Conservation (phyloP, 2,113 vertebrate species). For the Gopherus flavomarginatus region DNA sequence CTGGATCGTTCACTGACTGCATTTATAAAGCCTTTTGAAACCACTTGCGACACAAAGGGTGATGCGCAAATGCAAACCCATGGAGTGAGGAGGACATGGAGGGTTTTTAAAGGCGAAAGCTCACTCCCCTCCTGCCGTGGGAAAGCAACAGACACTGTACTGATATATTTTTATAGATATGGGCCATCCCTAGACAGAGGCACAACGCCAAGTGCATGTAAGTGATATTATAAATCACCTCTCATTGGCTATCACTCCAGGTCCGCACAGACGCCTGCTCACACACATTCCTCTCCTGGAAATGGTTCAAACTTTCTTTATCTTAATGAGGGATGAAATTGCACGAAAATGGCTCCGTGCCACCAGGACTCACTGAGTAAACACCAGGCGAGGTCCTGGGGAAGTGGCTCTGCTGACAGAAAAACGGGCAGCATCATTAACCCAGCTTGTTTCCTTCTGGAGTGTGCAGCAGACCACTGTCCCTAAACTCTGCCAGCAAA, state of each 20-base stretch:
- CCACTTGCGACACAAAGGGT: fast-evolving
- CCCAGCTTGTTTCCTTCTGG: fast-evolving
- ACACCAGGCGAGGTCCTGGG: conserved; percentile 13
- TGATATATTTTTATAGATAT: conserved; percentile 65
- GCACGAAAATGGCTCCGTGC: conserved; percentile 23
- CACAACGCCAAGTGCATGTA: conserved; percentile 62
- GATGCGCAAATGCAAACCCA: not conserved
- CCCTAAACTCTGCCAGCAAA: not conserved
- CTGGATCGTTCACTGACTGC: not conserved
- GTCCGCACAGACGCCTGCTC: conserved; percentile 59
- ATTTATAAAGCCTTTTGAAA: not conserved
- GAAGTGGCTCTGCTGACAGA: not conserved
- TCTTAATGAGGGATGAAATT: conserved; percentile 72
- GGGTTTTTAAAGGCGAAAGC: not conserved
- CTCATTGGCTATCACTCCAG: conserved; percentile 56
- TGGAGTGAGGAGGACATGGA: fast-evolving
- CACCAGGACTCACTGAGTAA: not conserved
- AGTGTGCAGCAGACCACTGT: not conserved
- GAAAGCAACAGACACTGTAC: not conserved
- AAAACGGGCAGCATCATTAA: fast-evolving
- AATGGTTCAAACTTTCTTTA: conserved; percentile 66
- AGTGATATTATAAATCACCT: conserved; percentile 74
- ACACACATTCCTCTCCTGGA: conserved; percentile 54
- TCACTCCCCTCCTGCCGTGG: not conserved
- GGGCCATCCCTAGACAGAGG: conserved; percentile 46